Evolutionary conservation across 2,888 invertebrate genomes (phyloP).

Genomic region (Cylloceria caligata): DNA sequence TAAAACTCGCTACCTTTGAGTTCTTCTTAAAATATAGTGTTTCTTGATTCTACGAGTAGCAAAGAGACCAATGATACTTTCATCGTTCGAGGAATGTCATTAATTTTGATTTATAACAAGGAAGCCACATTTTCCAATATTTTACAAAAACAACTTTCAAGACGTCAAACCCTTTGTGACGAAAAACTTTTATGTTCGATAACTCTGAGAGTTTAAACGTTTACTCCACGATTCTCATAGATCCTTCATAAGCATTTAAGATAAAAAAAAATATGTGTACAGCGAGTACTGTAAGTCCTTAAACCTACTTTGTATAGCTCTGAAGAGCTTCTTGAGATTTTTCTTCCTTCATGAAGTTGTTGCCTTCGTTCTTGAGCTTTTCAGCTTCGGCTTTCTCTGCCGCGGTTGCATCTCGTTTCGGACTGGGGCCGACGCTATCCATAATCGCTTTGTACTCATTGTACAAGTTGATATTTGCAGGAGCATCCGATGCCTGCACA

Average conservation of each 20-base stretch:
- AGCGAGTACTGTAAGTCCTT: not conserved
- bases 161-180: not conserved
- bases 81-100: not conserved
- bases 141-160: too few species aligned
- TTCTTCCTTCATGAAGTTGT: slow-evolving; percentile 94
- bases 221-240: not conserved
- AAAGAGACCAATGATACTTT: not conserved
- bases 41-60: not conserved
- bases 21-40: not conserved
- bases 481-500: slow-evolving; percentile 86
- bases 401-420: slow-evolving; percentile 83
- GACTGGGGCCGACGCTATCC: slow-evolving; percentile 69
- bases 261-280: not conserved
- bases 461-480: slow-evolving; percentile 84
- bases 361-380: slow-evolving; percentile 94
- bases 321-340: slow-evolving; percentile 92
- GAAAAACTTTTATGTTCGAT: not conserved
- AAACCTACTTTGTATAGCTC: slow-evolving; percentile 89
- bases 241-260: not conserved
- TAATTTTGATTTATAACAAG: too few species aligned
- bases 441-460: slow-evolving; percentile 84
- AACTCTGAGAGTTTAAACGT: not conserved
- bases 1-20: not conserved
- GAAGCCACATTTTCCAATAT: too few species aligned
- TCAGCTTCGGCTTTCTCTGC: slow-evolving; percentile 91